Evolutionary conservation across 2,797 vertebrate genomes (phyloP).

Genomic region (Hapalemur alaotrensis): DNA sequence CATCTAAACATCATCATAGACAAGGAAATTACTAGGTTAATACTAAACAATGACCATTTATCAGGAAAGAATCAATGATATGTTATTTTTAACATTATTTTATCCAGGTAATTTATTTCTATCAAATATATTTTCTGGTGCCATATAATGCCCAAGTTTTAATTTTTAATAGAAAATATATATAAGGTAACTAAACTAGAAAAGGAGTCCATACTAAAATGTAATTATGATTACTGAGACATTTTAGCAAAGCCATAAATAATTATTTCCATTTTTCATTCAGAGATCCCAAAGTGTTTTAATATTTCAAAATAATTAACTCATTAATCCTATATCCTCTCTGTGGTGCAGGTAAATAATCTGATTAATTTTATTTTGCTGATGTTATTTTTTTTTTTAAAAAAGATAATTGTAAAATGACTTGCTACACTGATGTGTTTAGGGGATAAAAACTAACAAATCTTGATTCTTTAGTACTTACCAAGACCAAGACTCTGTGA

Average conservation of each 20-base stretch:
- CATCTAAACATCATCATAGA: not conserved
- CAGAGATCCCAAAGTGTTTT: slow-evolving; percentile 33
- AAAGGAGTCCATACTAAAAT: not conserved
- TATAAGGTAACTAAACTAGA: not conserved
- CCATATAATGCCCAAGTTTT: not conserved
- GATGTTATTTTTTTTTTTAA: not conserved
- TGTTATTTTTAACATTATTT: slow-evolving; percentile 7
- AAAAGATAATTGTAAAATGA: not conserved
- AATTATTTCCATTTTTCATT: slow-evolving; percentile 68
- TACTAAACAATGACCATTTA: slow-evolving; percentile 33
- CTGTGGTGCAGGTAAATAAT: slow-evolving; percentile 41
- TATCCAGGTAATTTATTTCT: not conserved
- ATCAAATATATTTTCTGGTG: not conserved
- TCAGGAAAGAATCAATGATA: not conserved
- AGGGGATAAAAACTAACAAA: not conserved
- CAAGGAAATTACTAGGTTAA: slow-evolving; percentile 18
- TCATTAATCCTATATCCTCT: slow-evolving; percentile 58
- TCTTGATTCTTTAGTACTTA: not conserved
- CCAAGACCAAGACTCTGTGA: not conserved
- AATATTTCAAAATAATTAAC: slow-evolving; percentile 64
- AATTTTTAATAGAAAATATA: not conserved
- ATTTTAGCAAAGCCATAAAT: slow-evolving; percentile 54
- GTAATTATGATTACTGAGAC: slow-evolving; percentile 54
- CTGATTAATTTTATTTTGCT: slow-evolving; percentile 54
- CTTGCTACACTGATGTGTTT: not conserved